Conservation (phyloP, 2,113 vertebrate genomes). For the Mobula birostris region DNA sequence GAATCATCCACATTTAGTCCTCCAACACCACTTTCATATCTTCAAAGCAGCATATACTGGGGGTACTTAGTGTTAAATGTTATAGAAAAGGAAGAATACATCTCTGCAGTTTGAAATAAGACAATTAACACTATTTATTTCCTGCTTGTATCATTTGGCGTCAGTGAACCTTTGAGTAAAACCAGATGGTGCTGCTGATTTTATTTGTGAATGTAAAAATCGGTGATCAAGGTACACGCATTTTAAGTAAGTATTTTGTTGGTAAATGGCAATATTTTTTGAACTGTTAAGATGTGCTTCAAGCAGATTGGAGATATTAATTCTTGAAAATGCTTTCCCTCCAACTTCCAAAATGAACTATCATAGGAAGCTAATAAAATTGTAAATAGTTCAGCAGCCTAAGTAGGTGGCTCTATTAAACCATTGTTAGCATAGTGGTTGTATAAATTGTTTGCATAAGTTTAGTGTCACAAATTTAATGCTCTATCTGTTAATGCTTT, state of each 20-base stretch:
- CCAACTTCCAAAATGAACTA: not conserved
- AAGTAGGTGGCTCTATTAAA: not conserved
- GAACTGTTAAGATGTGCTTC: not conserved
- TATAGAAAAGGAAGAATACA: not conserved
- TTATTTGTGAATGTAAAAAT: not conserved
- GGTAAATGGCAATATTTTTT: not conserved
- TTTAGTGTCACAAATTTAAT: not conserved
- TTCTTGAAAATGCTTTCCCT: not conserved
- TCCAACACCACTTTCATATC: too few species aligned
- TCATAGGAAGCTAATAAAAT: not conserved
- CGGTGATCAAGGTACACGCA: not conserved
- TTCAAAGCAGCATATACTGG: not conserved
- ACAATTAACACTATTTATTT: not conserved
- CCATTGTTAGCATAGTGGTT: not conserved
- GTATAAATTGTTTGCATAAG: not conserved
- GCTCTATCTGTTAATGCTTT: not conserved
- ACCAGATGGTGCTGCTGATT: not conserved
- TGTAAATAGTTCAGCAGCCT: not conserved
- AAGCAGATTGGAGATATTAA: not conserved
- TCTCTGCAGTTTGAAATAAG: not conserved
- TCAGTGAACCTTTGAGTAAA: not conserved
- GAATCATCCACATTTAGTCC: too few species aligned
- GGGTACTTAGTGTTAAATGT: not conserved
- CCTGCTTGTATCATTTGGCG: not conserved
- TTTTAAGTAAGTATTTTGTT: not conserved